Evolutionary conservation across 2,797 vertebrate genomes (phyloP), one percentile per base, ranked within the genome.

Genomic region (Odontamblyopus rebecca): DNA sequence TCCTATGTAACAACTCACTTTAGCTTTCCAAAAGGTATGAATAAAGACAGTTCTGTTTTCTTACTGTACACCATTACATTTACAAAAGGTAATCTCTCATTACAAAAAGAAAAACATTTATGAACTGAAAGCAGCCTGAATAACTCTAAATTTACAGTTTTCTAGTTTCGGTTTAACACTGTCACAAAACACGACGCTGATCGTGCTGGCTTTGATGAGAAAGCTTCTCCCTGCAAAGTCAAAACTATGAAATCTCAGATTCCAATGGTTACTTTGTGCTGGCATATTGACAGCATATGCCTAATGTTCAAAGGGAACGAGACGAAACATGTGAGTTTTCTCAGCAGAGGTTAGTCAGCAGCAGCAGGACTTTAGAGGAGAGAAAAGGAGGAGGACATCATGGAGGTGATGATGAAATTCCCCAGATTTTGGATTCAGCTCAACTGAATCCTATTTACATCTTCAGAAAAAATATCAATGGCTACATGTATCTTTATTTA

Each of bases 381-480:
- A 5, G 73, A 86, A 94, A 96, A 92, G 96, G 94, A 95, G 93
- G 93, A 95, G 93, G 93, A 93, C 93, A 95, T 90, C 92, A 82
- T 80, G 35, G 61, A 71, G 77, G 75, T 71, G 72, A 65, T 65
- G 68, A 81, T 73, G 75, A 64, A 35, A 19, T 23, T 82, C 69
- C 63, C 80, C 69, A 73, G 64, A 59, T 70, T 68, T 74, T 67
- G 15, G 64, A 59, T 48, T 60, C 75, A 73, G 73, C 67, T 76
- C 75, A 75, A 64, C 15, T 71, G 23, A 76, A 79, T 57, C 41
- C 57, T 61, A 59, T 51, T 61, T 44, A 72, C 72, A 27, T 50
- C 66, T 68, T 59, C 57, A 63, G 2, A 16, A 61, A 48, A 35
- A 30, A 27, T 32, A 71, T 18, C 57, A 74, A 50, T 66, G 15